Base-by-base conservation (phyloP, 2,888 invertebrate species). In the Hirtodrosophila confusa region DNA sequence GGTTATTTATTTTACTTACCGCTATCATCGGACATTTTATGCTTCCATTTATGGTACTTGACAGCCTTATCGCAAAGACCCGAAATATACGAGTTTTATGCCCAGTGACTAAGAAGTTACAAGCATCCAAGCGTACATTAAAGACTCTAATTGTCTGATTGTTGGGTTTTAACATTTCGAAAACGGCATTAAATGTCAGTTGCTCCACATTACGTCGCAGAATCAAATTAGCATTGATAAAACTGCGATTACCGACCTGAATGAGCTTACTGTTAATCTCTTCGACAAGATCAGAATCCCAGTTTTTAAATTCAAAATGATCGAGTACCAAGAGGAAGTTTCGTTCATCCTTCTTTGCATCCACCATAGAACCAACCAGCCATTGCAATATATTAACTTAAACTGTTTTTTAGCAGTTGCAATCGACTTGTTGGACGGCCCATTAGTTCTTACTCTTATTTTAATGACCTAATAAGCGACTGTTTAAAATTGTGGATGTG, bases 281-380 rank as follows among this genome's bases (percentile, higher is more conserved):
- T 1, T 45, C 31, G 2, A 76, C 55, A 6, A 61, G 10, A 0
- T 56, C 58, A 6, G 23, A 27, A 10, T 0, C 0, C 9, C 24
- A 8, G 5, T 45, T 17, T 3, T 47, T 54, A 1, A 55, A 0
- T 0, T 3, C 7, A 2, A 76, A 36, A 3, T 72, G 50, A 0
- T 69, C 47, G 3, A 76, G 7, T n/a, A 41, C 1, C 6, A 79
- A 27, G 0, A 47, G 45, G 44, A 55, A 76, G 10, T 17, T 76
- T 3, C 56, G 43, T 10, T 43, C 27, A 7, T 57, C 12, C 9
- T 37, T 3, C 3, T 23, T 33, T 3, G 40, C 36, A 39, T 53
- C 11, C 33, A 55, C 8, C 11, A 27, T 27, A 27, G 5, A 27
- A 4, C 27, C 27, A 27, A 27, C 27, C 5, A 27, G 27, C 27